A percentile compares a stretch with the other conserved stretches of the same genome.
These are phyloP conservation scores for Biston betularia DNA, from an alignment of 2,888 invertebrate species.

Conservation along the genomic window DNA sequence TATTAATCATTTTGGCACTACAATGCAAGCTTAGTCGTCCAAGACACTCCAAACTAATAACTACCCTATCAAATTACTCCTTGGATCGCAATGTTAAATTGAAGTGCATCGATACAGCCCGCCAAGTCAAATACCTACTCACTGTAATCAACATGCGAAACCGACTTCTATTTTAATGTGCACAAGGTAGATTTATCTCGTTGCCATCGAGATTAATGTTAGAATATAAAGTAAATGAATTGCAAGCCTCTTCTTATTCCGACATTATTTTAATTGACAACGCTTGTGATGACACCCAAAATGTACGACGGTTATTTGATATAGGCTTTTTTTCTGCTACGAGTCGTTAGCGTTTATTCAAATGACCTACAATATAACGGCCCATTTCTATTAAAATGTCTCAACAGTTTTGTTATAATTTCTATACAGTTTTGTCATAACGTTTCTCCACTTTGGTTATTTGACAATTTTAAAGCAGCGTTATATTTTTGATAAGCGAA, in stretches of 20 bases:
- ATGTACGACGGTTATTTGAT: conserved; percentile 44
- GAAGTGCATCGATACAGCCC: conserved; percentile 41
- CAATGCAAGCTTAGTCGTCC: conserved; percentile 17
- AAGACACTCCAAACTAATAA: conserved; percentile 24
- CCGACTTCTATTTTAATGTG: conserved; percentile 8
- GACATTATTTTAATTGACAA: conserved; percentile 62
- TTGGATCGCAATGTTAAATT: conserved; percentile 39
- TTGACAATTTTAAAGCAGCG: neutral
- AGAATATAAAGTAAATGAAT: conserved; percentile 68
- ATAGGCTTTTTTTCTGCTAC: conserved; percentile 31
- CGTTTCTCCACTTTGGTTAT: too few species aligned
- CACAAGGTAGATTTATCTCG: conserved; percentile 25
- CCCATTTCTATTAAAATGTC: conserved; percentile 14
- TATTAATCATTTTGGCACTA: conserved; percentile 21
- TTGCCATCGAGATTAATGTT: conserved; percentile 58
- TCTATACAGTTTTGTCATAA: conserved; percentile 6
- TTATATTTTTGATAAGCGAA: neutral
- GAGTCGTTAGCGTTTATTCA: conserved; percentile 30
- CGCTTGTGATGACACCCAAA: conserved; percentile 52
- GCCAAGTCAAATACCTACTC: conserved; percentile 17
- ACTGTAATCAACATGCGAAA: conserved; percentile 24
- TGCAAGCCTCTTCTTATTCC: conserved; percentile 57
- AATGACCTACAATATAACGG: conserved; percentile 28
- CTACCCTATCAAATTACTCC: conserved; percentile 30
- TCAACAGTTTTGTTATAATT: conserved; percentile 10